phyloP scores from a whole-genome alignment of 2,888 invertebrate species.

The Tetrapedia diversipes region DNA sequence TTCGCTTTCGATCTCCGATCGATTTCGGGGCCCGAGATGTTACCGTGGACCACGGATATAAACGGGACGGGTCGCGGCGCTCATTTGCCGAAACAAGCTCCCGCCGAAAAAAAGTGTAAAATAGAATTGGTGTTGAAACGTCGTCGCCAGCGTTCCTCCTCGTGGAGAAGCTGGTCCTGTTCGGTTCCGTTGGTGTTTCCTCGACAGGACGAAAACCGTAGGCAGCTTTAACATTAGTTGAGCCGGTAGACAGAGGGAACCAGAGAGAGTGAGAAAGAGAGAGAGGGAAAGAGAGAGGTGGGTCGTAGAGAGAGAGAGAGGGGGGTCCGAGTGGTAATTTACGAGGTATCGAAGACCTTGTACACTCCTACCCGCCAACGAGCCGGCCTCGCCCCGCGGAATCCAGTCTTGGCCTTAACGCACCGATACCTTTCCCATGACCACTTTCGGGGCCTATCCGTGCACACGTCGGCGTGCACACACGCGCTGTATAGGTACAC shows the following conservation, averaged over 20 bases:
- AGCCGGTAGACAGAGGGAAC: slow-evolving; percentile 62
- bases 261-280: too few relatives aligned
- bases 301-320: slow-evolving; percentile 65
- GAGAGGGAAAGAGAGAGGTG: slow-evolving; percentile 60
- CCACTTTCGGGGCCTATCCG: slow-evolving; percentile 74
- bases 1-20: slow-evolving; percentile 61
- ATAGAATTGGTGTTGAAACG: slow-evolving; percentile 53
- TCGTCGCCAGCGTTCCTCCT: slow-evolving; percentile 49
- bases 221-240: slow-evolving; percentile 71
- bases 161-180: slow-evolving; percentile 5
- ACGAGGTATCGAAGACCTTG: slow-evolving; percentile 83
- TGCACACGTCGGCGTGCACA: slow-evolving; percentile 51
- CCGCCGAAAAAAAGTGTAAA: slow-evolving; percentile 50
- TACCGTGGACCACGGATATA: slow-evolving; percentile 42
- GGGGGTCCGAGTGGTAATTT: slow-evolving; percentile 77
- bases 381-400: slow-evolving; percentile 79
- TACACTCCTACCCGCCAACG: slow-evolving; percentile 81
- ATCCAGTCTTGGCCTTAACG: slow-evolving; percentile 79
- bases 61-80: slow-evolving; percentile 37
- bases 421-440: slow-evolving; percentile 77
- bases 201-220: slow-evolving; percentile 75
- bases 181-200: slow-evolving; percentile 73
- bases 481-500: too few relatives aligned
- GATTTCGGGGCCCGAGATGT: slow-evolving; percentile 25
- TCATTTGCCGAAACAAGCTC: slow-evolving; percentile 51